Evolutionary conservation across 64 coral and sea anemone species (phyloP).

Genomic region (Pocillopora verrucosa): DNA sequence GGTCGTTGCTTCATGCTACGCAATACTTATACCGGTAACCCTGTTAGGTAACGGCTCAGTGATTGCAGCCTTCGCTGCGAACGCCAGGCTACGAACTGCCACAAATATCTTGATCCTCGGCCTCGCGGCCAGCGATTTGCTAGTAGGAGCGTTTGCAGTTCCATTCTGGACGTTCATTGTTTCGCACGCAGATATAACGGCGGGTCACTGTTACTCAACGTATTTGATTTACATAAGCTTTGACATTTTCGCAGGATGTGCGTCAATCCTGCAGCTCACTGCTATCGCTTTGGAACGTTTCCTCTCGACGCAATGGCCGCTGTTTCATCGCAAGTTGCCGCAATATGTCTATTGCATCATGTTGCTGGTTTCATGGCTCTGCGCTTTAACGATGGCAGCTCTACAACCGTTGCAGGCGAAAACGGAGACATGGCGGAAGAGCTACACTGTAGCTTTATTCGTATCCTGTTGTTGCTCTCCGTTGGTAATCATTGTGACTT

Average conservation of each 20-base stretch:
- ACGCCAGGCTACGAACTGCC: slow-evolving; percentile 44
- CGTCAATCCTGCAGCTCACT: slow-evolving; percentile 73
- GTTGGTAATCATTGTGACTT: slow-evolving; percentile 56
- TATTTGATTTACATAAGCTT: slow-evolving; percentile 50
- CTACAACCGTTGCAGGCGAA: slow-evolving; percentile 53
- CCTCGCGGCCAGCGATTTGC: slow-evolving; percentile 43
- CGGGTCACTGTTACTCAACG: background rate
- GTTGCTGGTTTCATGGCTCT: slow-evolving; percentile 55
- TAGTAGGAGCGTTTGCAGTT: slow-evolving; percentile 37
- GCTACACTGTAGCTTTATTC: slow-evolving; percentile 42
- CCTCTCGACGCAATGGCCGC: slow-evolving; percentile 50
- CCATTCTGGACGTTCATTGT: slow-evolving; percentile 65
- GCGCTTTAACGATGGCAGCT: slow-evolving; percentile 39
- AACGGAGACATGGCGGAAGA: slow-evolving; percentile 29
- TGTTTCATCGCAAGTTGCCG: slow-evolving; percentile 65
- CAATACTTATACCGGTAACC: slow-evolving; percentile 38
- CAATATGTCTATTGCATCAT: slow-evolving; percentile 50
- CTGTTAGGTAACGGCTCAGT: slow-evolving; percentile 68
- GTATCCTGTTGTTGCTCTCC: slow-evolving; percentile 58
- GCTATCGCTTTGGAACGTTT: slow-evolving; percentile 73
- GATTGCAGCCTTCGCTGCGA: slow-evolving; percentile 41
- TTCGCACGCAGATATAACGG: slow-evolving; percentile 10
- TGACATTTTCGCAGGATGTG: slow-evolving; percentile 65
- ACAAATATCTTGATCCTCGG: slow-evolving; percentile 66
- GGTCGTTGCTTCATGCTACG: slow-evolving; percentile 17